phyloP scores from a whole-genome alignment of 2,888 invertebrate species.

The Plagiodera versicolora region DNA sequence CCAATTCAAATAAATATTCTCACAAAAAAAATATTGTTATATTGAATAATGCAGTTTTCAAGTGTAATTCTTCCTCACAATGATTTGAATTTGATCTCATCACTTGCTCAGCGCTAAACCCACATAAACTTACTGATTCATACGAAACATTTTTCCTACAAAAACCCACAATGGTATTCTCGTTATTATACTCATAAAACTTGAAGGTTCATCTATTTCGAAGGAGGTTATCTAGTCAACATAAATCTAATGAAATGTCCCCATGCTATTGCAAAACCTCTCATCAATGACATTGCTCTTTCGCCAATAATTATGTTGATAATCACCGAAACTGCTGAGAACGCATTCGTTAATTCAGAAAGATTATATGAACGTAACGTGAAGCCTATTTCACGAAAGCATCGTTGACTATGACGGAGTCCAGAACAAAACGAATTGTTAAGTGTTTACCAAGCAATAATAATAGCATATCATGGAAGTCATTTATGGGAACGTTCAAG shows the following conservation, averaged over 20 bases:
- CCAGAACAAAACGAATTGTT: conserved; percentile 9
- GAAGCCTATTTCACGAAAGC: too few species aligned
- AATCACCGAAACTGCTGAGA: too few species aligned
- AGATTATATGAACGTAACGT: too few species aligned
- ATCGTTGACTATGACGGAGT: background rate
- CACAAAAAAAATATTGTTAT: too few species aligned
- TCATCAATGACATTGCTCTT: background rate
- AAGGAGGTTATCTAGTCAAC: background rate
- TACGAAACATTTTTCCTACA: background rate
- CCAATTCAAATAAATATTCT: too few species aligned
- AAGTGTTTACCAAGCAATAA: conserved; percentile 11
- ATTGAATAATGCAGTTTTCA: too few species aligned
- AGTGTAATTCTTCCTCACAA: too few species aligned
- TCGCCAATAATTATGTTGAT: too few species aligned
- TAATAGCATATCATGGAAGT: conserved; percentile 20
- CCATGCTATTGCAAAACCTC: background rate
- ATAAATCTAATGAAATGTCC: background rate
- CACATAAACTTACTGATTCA: background rate
- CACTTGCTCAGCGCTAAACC: background rate
- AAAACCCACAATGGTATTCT: background rate
- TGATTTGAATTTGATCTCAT: too few species aligned
- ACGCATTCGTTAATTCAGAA: too few species aligned
- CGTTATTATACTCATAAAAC: background rate
- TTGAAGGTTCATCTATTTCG: background rate
- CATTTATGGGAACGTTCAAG: conserved; percentile 27